phyloP scores from a whole-genome alignment of 2,888 invertebrate species.

The Chrysolina americana region DNA sequence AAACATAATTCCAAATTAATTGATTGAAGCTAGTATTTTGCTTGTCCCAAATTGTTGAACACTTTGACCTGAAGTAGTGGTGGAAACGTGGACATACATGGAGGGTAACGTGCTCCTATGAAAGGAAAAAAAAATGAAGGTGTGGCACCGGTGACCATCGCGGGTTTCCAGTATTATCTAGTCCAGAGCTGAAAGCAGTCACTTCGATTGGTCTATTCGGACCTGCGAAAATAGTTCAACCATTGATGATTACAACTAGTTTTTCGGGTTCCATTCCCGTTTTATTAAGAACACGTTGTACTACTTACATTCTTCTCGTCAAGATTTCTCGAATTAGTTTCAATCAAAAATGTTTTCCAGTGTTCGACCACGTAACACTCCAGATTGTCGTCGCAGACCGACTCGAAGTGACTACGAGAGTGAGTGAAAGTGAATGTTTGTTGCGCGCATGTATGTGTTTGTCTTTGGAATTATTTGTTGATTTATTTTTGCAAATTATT shows the following conservation, averaged over 20 bases:
- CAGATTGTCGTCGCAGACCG: conserved; percentile 37
- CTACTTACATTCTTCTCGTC: no score
- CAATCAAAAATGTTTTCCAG: not conserved
- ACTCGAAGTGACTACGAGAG: conserved; percentile 50
- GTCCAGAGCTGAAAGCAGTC: conserved; percentile 71
- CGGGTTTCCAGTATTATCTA: conserved; percentile 80
- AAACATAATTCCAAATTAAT: no score
- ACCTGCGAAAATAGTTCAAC: not conserved
- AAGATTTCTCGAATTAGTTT: no score
- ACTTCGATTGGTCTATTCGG: conserved; percentile 48
- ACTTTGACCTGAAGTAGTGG: conserved; percentile 38
- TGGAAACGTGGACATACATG: conserved; percentile 36
- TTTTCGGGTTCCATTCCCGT: no score
- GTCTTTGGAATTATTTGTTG: conserved; percentile 53
- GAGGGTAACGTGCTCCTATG: conserved; percentile 37
- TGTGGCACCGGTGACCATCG: conserved; percentile 72
- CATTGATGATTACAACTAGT: no score
- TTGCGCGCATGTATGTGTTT: conserved; percentile 42
- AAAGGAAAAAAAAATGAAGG: conserved; percentile 28
- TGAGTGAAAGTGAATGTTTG: conserved; percentile 55
- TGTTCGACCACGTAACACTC: not conserved
- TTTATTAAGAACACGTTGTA: no score
- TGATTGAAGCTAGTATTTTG: not conserved
- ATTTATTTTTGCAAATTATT: conserved; percentile 48
- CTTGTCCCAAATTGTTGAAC: not conserved